Conservation (phyloP, 2,113 vertebrate genomes). For the Narcine bancroftii region DNA sequence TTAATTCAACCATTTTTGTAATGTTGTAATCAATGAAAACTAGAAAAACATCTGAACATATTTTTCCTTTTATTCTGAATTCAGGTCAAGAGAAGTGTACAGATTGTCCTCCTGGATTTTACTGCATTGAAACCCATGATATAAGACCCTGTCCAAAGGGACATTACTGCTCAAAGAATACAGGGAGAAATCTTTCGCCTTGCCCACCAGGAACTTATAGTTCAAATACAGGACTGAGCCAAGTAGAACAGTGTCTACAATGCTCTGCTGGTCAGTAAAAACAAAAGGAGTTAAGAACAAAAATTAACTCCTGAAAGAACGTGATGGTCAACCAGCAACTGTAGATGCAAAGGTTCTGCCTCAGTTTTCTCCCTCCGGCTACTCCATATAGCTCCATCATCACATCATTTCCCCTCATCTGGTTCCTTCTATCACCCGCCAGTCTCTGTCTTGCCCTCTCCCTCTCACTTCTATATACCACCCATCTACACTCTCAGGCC, state of each 20-base stretch:
- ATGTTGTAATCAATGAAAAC: background rate
- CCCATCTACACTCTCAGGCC: too few species aligned
- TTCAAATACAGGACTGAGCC: constrained; percentile 56
- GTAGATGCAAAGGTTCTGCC: too few species aligned
- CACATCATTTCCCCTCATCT: too few species aligned
- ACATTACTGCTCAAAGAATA: constrained; percentile 64
- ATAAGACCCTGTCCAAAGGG: constrained; percentile 58
- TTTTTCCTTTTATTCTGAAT: background rate
- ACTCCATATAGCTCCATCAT: too few species aligned
- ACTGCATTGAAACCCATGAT: constrained; percentile 59
- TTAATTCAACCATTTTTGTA: background rate
- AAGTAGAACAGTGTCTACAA: constrained; percentile 61
- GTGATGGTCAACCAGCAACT: too few species aligned
- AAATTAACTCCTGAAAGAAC: too few species aligned
- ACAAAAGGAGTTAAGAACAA: background rate
- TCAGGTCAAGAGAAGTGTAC: constrained; percentile 58
- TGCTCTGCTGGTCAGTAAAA: constrained; percentile 65
- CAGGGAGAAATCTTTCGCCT: constrained; percentile 53
- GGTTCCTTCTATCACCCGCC: too few species aligned
- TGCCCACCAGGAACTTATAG: constrained; percentile 69
- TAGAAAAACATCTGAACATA: background rate
- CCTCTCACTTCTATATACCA: too few species aligned
- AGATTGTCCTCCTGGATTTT: constrained; percentile 67
- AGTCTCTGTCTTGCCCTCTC: too few species aligned
- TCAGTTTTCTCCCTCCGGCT: too few species aligned